Conservation (phyloP, 2,797 vertebrate genomes). For the Paratrypauchen microcephalus region DNA sequence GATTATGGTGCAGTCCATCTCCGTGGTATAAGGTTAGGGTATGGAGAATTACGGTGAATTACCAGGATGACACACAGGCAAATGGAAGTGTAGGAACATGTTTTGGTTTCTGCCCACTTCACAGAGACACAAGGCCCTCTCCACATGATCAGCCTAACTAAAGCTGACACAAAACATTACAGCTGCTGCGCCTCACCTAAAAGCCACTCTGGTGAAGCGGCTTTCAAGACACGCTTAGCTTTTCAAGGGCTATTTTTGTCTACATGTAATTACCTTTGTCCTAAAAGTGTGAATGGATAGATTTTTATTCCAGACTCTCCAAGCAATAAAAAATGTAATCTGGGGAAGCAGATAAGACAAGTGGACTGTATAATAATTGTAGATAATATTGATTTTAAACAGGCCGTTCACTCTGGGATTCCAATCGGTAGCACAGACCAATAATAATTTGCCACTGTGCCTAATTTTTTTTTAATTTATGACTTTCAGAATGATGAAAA, state of each 20-base stretch:
- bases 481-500: too few species aligned
- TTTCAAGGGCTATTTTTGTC: constrained; percentile 4
- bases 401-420: neutral
- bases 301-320: constrained; percentile 7
- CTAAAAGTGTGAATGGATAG: constrained; percentile 24
- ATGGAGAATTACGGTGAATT: constrained; percentile 17
- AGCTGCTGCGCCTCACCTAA: constrained; percentile 22
- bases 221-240: constrained; percentile 6
- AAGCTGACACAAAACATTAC: constrained; percentile 36
- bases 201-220: constrained; percentile 15
- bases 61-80: constrained; percentile 20
- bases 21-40: constrained; percentile 21
- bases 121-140: constrained; percentile 20
- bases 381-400: neutral
- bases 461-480: neutral
- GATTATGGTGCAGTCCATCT: neutral
- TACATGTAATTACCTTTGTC: constrained; percentile 23
- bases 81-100: constrained; percentile 29
- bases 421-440: neutral
- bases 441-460: neutral
- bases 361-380: neutral
- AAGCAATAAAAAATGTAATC: neutral
- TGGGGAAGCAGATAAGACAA: neutral
- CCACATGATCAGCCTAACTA: constrained; percentile 35
- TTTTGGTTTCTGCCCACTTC: constrained; percentile 31